Evolutionary conservation across 2,113 vertebrate species (phyloP), one percentile per base, ranked within the genome.

Genomic region (Xenopus tropicalis): DNA sequence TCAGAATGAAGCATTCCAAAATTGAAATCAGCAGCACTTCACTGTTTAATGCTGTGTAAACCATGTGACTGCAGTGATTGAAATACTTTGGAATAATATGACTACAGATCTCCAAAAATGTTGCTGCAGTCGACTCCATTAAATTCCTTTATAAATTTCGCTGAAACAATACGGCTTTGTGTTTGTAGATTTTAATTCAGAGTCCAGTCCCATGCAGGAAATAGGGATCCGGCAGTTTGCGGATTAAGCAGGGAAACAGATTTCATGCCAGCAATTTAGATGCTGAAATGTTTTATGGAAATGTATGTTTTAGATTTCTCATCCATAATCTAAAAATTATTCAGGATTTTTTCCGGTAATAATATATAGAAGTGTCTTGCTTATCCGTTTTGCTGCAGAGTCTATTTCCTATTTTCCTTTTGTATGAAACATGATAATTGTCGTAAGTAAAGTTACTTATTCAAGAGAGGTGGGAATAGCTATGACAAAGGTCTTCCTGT

Each of bases 21-120:
- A 66, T 51, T 66, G 48, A 66, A 12, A 66, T 23, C 9, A 46
- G 44, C 43, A 10, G 8, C 12, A 23, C 20, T 23, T 24, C 2
- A 62, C 59, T 74, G 48, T 48, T 59, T 48, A 44, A 44, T 52
- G 17, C 61, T 68, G 65, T 48, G 24, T 52, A 68, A 61, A 68
- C 42, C 23, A 43, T 68, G 65, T 37, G 68, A 74, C 72, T 68
- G 65, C 61, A 68, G 68, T 37, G 57, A 68, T 74, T 37, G 68
- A 68, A 74, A 65, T 74, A 74, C 65, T 69, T 66, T 69, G 72
- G 65, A 68, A 74, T 66, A 67, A 75, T 75, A 69, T 69, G 56
- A 24, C 44, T 75, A 62, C 57, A 74, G 61, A 65, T 17, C 37
- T 61, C 52, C 61, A 74, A 74, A 74, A n/a, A n/a, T 23, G 62